phyloP scores from a whole-genome alignment of 2,797 vertebrate genomes.

The Furcifer pardalis region DNA sequence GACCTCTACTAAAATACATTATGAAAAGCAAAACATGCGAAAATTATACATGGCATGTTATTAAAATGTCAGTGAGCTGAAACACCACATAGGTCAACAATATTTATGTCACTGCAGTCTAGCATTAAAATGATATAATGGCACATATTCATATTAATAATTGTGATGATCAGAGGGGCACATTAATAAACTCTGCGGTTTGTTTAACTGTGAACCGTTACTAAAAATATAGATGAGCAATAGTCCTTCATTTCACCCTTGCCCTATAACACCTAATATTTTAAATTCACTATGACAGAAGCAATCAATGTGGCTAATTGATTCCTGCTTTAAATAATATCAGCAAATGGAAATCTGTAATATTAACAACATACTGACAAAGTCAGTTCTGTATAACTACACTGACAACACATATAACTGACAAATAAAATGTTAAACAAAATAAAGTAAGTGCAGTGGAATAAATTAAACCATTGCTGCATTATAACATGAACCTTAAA shows the following conservation, averaged over 20 bases:
- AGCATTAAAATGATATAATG: not conserved
- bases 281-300: not conserved
- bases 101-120: constrained; percentile 7
- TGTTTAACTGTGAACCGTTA: constrained; percentile 26
- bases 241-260: constrained; percentile 6
- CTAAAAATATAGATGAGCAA: constrained; percentile 7
- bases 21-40: not conserved
- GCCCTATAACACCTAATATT: not conserved
- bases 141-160: constrained; percentile 14
- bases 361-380: not conserved
- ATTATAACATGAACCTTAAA: constrained; percentile 18
- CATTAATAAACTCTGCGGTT: constrained; percentile 16
- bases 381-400: not conserved
- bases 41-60: not conserved
- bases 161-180: constrained; percentile 7
- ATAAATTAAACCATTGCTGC: not conserved
- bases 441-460: constrained; percentile 9
- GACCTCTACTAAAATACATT: not conserved
- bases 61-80: constrained; percentile 12
- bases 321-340: constrained; percentile 13
- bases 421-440: constrained; percentile 27
- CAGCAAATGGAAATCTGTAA: constrained; percentile 14
- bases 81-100: not conserved
- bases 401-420: not conserved
- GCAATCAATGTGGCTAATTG: not conserved